A percentile compares a stretch with the other conserved stretches of the same genome.
These are phyloP conservation scores for Rhagonycha fulva DNA, from an alignment of 2,888 invertebrate genomes.

Conservation along the genomic window DNA sequence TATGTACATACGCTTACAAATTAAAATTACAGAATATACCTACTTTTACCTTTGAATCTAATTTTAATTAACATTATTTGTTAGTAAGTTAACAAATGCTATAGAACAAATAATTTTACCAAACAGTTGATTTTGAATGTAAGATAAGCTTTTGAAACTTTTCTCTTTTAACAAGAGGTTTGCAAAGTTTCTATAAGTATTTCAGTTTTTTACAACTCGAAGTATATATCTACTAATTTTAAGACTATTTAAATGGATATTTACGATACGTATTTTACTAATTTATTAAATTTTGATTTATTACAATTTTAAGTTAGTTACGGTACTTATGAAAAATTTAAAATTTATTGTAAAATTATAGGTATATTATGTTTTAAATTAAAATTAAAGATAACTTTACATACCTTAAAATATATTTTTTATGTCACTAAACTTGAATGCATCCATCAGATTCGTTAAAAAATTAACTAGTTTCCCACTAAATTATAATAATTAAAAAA, in stretches of 20 bases:
- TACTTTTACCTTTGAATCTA: neutral
- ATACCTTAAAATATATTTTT: neutral
- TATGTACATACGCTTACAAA: neutral
- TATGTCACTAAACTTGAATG: neutral
- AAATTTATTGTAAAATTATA: too few relatives aligned
- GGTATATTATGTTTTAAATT: too few relatives aligned
- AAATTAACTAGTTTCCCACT: neutral
- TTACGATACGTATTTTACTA: neutral
- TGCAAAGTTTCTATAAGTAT: neutral
- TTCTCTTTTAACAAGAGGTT: neutral
- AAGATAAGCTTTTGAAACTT: neutral
- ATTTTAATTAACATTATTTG: neutral
- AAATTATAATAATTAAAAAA: neutral
- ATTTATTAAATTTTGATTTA: neutral
- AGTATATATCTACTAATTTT: neutral
- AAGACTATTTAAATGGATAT: neutral
- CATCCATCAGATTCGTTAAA: neutral
- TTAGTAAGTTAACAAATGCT: neutral
- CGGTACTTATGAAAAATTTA: neutral
- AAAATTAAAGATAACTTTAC: neutral
- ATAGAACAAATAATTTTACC: neutral
- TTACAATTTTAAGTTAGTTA: neutral
- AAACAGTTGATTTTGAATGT: neutral
- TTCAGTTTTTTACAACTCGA: neutral
- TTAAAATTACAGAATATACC: neutral